Evolutionary conservation across 2,888 invertebrate species (phyloP).

Genomic region (Hedya salicella): DNA sequence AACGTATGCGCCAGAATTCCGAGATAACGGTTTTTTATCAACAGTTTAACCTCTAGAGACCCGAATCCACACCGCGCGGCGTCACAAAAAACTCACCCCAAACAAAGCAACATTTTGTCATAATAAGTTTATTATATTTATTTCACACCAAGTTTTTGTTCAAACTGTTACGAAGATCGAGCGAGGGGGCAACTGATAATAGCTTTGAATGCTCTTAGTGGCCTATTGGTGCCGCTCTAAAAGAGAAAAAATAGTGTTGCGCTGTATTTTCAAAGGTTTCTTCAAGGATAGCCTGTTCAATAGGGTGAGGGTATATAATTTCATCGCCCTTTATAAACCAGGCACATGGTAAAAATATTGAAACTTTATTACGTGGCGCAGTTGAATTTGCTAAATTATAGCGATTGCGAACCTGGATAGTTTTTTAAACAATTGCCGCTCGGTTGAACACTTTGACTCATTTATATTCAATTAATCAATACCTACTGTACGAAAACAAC

Average conservation of each 20-base stretch:
- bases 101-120: slow-evolving; percentile 28
- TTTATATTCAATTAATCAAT: too few relatives aligned
- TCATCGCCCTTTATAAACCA: slow-evolving; percentile 1
- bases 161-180: slow-evolving; percentile 22
- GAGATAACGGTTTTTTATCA: slow-evolving; percentile 14
- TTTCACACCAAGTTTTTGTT: slow-evolving; percentile 36
- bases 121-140: slow-evolving; percentile 37
- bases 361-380: neutral
- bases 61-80: slow-evolving; percentile 14
- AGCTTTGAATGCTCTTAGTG: slow-evolving; percentile 37
- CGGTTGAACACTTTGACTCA: too few relatives aligned
- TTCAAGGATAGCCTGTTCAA: slow-evolving; percentile 22
- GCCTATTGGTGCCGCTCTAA: slow-evolving; percentile 25
- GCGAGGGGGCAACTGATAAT: slow-evolving; percentile 33
- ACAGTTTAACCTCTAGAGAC: slow-evolving; percentile 28
- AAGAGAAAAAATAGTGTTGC: slow-evolving; percentile 20
- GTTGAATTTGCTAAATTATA: too few relatives aligned
- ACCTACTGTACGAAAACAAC: too few relatives aligned
- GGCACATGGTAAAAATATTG: neutral
- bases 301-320: slow-evolving; percentile 12
- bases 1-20: slow-evolving; percentile 1
- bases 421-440: too few relatives aligned
- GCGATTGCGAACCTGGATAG: too few relatives aligned
- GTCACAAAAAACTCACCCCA: slow-evolving; percentile 28
- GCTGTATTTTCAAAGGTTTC: slow-evolving; percentile 30